phyloP scores from a whole-genome alignment of 2,888 invertebrate genomes.

The Drosophila borealis region DNA sequence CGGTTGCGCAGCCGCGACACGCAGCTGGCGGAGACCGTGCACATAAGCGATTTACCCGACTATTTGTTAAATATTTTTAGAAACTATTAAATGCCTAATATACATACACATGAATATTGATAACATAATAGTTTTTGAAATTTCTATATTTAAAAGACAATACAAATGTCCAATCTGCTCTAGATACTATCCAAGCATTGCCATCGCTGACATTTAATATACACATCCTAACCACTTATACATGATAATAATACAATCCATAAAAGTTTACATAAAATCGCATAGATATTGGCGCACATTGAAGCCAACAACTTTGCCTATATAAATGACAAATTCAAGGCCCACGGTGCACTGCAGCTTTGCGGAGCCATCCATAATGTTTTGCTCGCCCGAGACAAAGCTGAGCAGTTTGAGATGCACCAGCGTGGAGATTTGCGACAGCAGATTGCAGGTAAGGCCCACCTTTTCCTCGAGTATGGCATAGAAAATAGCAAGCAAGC shows the following conservation, averaged over 20 bases:
- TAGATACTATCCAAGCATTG: too few relatives aligned
- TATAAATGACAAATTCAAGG: constrained; percentile 91
- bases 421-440: constrained; percentile 94
- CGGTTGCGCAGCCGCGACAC: constrained; percentile 88
- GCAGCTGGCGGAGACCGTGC: constrained; percentile 89
- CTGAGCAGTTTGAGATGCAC: constrained; percentile 93
- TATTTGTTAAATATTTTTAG: constrained; percentile 87
- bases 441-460: constrained; percentile 93
- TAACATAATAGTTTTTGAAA: too few relatives aligned
- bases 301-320: constrained; percentile 91
- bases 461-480: constrained; percentile 94
- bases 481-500: constrained; percentile 95
- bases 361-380: constrained; percentile 89
- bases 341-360: constrained; percentile 95
- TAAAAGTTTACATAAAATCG: constrained; percentile 87
- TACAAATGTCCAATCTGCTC: too few relatives aligned
- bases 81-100: constrained; percentile 19
- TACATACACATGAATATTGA: not conserved
- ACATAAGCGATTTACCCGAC: constrained; percentile 88
- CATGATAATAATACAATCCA: not conserved
- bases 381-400: constrained; percentile 89
- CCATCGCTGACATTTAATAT: too few relatives aligned
- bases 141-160: too few relatives aligned
- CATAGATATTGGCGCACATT: constrained; percentile 91
- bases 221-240: not conserved